Evolutionary conservation across 2,888 invertebrate genomes (phyloP), one percentile per base, ranked within the genome.

Genomic region (Drosophila longiperda): DNA sequence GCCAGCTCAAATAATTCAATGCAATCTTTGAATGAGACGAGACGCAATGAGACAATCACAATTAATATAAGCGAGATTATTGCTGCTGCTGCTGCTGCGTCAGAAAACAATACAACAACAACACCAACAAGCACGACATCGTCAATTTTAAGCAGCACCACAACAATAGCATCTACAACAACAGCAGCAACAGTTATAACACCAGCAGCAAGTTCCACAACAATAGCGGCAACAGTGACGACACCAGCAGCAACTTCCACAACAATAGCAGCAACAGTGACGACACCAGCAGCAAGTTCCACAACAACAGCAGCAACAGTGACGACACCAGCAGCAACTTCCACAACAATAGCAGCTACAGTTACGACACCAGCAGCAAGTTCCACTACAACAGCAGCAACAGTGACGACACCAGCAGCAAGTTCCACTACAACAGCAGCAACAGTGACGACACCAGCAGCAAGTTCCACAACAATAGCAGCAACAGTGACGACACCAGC

Each of bases 41-140:
- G 75, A 15, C 45, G 63, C n/a, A 89, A 87, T 54, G 79, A 83
- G 38, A 72, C 79, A 33, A 83, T 83, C 53, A 69, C 82, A 36
- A 87, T 89, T 42, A 85, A 76, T 54, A 75, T 81, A 1, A 86
- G 84, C 49, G 89, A 85, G 61, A 73, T 89, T 42, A 87, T 89
- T 55, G 84, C 76, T 12, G 83, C 73, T 33, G 85, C 71, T 23
- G 61, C 34, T 20, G 70, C 36, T 23, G 23, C 23, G 7, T 53
- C 23, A 1, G 50, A 20, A 0, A 52, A 48, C 20, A 70, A 23
- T 17, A 33, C 60, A 34, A 52, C 70, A 20, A 50, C 8, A 45
- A 8, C 75, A 40, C 23, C 82, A 32, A 15, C 55, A 29, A 15
- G 40, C 4, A 23, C 61, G 9, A 12, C 63, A 23, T 17, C 55